Conservation (phyloP, 2,888 invertebrate species). For the Itoplectis maculator region DNA sequence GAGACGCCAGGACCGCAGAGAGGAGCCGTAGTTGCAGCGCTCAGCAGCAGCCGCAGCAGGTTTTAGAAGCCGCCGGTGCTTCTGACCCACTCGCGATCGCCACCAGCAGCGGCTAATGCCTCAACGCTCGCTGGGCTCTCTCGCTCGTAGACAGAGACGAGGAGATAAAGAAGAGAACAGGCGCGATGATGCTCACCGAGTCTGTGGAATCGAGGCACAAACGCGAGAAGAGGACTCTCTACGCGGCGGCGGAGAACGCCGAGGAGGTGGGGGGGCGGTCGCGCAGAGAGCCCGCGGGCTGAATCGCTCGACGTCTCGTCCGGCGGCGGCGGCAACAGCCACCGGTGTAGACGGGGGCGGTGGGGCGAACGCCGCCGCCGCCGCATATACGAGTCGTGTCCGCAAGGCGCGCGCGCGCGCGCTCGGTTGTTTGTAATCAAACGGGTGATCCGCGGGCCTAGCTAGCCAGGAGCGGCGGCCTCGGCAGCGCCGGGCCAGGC, state of each 20-base stretch:
- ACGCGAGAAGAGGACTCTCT: background rate
- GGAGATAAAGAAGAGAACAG: too few relatives aligned
- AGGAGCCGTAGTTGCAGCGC: constrained; percentile 28
- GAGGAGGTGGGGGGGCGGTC: constrained; percentile 49
- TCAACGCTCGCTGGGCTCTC: constrained; percentile 45
- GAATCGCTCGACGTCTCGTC: background rate
- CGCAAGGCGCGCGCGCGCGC: constrained; percentile 15
- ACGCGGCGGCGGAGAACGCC: too few relatives aligned
- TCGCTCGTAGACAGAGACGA: too few relatives aligned
- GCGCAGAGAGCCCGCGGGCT: background rate
- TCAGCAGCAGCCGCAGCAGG: constrained; percentile 46
- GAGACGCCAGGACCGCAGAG: constrained; percentile 31
- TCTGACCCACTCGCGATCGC: constrained; percentile 59
- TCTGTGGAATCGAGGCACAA: constrained; percentile 12
- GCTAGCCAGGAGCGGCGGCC: constrained; percentile 44
- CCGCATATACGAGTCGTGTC: background rate
- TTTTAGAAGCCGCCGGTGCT: constrained; percentile 56
- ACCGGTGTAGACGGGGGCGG: background rate
- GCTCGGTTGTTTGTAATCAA: constrained; percentile 79
- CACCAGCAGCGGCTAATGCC: constrained; percentile 57
- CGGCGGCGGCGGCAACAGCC: too few relatives aligned
- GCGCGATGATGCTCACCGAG: background rate
- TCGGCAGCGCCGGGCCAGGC: background rate
- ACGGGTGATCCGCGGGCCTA: constrained; percentile 74
- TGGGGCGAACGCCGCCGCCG: too few relatives aligned